These are phyloP conservation scores for Drosophila bipectinata DNA, from an alignment of 1,140 invertebrate genomes.

Conservation along the genomic window DNA sequence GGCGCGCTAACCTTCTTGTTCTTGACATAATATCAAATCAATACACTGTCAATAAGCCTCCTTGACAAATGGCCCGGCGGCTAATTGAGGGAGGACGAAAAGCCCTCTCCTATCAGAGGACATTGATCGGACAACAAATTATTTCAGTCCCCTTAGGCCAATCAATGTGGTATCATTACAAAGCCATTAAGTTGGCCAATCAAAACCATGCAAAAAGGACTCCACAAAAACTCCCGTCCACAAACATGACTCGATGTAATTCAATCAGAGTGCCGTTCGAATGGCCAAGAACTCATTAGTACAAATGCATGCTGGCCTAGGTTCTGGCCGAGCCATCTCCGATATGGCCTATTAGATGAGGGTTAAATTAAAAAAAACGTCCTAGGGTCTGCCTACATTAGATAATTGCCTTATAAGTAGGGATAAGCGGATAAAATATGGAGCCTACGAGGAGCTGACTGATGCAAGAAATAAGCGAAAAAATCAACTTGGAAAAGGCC, in stretches of 20 bases:
- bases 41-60: slow-evolving; percentile 60
- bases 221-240: slow-evolving; percentile 6
- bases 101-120: slow-evolving; percentile 53
- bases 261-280: slow-evolving; percentile 50
- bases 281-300: slow-evolving; percentile 13
- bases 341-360: slow-evolving; percentile 17
- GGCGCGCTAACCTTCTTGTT: slow-evolving; percentile 10
- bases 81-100: slow-evolving; percentile 39
- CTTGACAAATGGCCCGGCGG: slow-evolving; percentile 65
- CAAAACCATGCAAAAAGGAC: slow-evolving; percentile 62
- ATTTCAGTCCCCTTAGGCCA: slow-evolving; percentile 41
- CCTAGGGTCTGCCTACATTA: slow-evolving; percentile 4
- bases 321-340: background rate
- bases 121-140: slow-evolving; percentile 47
- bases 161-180: slow-evolving; percentile 67
- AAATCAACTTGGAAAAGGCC: slow-evolving; percentile 9
- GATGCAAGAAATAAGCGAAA: slow-evolving; percentile 20
- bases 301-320: slow-evolving; percentile 23
- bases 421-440: background rate
- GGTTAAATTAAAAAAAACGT: slow-evolving; percentile 18
- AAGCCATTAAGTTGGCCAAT: slow-evolving; percentile 72
- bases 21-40: slow-evolving; percentile 56
- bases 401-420: slow-evolving; percentile 56
- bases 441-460: background rate
- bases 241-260: slow-evolving; percentile 43